These are phyloP conservation scores for Notolepis coatsorum DNA, from an alignment of 2,797 vertebrate species.

Conservation along the genomic window DNA sequence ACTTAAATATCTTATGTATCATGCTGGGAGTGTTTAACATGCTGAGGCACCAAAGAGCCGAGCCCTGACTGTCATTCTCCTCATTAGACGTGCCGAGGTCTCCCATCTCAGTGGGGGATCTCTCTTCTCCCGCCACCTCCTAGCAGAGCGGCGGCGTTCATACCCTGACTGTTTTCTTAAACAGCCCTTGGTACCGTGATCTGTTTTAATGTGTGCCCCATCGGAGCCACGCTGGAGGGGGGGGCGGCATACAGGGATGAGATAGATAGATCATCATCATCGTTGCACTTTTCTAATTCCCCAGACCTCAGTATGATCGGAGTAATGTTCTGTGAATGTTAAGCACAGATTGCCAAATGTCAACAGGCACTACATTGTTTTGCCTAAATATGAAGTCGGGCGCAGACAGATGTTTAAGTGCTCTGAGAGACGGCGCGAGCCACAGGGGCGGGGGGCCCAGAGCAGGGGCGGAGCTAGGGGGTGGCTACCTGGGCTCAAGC, in stretches of 20 bases:
- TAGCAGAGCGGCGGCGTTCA: constrained; percentile 63
- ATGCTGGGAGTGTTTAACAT: constrained; percentile 91
- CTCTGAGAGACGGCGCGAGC: constrained; percentile 74
- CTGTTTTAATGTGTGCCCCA: background rate
- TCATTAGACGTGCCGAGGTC: constrained; percentile 88
- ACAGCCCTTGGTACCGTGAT: constrained; percentile 43
- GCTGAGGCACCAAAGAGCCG: constrained; percentile 85
- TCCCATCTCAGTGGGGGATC: constrained; percentile 79
- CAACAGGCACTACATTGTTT: constrained; percentile 67
- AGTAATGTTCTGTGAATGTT: constrained; percentile 59
- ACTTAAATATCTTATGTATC: constrained; percentile 86
- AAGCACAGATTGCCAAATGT: constrained; percentile 68
- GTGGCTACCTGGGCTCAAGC: too few species aligned
- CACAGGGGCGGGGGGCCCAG: constrained; percentile 64
- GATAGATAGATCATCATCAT: constrained; percentile 8
- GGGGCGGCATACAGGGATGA: background rate
- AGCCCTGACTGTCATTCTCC: constrained; percentile 82
- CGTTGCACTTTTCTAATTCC: constrained; percentile 26
- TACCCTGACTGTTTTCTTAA: constrained; percentile 67
- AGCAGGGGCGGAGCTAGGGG: too few species aligned
- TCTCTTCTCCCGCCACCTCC: constrained; percentile 65
- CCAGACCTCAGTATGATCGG: constrained; percentile 19
- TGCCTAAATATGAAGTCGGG: constrained; percentile 65
- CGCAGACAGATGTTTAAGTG: constrained; percentile 77
- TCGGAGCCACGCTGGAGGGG: background rate